These are phyloP conservation scores for Agrilus planipennis DNA, from an alignment of 1,140 invertebrate species.

Conservation along the genomic window DNA sequence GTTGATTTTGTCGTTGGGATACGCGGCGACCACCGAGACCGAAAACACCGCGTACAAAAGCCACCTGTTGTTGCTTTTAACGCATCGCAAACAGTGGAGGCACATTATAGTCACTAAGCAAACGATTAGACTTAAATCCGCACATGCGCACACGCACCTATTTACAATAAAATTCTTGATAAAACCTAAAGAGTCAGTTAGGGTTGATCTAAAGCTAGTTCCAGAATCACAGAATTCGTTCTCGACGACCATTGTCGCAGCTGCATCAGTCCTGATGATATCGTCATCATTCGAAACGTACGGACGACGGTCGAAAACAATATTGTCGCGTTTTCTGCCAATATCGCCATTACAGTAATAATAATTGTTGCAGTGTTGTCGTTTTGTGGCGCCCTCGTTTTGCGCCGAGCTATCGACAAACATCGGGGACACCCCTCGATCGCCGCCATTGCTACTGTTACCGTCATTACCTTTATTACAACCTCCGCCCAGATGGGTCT, in stretches of 20 bases:
- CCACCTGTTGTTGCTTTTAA: too few species aligned
- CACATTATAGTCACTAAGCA: neutral
- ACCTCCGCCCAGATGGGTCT: conserved; percentile 8
- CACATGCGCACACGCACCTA: neutral
- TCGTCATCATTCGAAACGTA: too few species aligned
- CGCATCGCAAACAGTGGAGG: too few species aligned
- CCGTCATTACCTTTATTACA: neutral
- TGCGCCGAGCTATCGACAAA: neutral
- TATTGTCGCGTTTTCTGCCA: too few species aligned
- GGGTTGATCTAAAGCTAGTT: too few species aligned
- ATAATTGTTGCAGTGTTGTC: conserved; percentile 5
- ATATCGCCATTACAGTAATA: conserved; percentile 8
- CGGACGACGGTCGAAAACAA: too few species aligned
- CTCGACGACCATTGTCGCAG: too few species aligned
- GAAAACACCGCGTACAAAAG: neutral
- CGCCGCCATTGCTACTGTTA: neutral
- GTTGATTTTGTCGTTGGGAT: conserved; percentile 31
- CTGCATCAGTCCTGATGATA: too few species aligned
- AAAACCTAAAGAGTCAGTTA: too few species aligned
- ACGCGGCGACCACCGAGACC: conserved; percentile 9
- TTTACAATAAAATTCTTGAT: neutral
- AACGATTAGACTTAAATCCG: neutral
- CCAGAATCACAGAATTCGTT: too few species aligned
- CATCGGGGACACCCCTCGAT: neutral
- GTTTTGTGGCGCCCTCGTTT: neutral